Conservation (phyloP, 2,888 invertebrate genomes). For the Microctonus brassicae region DNA sequence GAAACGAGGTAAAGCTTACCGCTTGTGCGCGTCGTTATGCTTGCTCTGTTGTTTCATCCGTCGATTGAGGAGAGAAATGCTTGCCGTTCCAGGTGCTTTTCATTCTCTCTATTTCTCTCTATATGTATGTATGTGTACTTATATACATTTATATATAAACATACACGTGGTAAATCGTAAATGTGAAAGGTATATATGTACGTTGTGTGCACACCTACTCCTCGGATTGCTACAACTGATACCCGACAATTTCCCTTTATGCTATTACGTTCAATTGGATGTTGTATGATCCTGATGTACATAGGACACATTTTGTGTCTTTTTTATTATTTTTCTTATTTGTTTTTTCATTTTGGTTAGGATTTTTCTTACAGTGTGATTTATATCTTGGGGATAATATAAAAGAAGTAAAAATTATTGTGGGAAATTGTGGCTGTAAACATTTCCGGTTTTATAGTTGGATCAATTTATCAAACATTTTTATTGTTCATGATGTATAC, state of each 20-base stretch:
- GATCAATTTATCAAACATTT: not conserved
- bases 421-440: not conserved
- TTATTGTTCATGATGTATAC: not conserved
- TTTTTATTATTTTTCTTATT: not conserved
- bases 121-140: not conserved
- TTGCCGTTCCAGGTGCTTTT: slow-evolving; percentile 9
- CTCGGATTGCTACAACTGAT: slow-evolving; percentile 9
- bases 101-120: not conserved
- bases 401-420: not conserved
- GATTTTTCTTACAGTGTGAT: not conserved
- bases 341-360: not conserved
- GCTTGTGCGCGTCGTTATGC: slow-evolving; percentile 36
- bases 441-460: slow-evolving; percentile 8
- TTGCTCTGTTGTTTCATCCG: slow-evolving; percentile 37
- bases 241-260: slow-evolving; percentile 6
- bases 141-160: not conserved
- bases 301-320: not conserved
- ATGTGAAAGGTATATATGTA: too few relatives aligned
- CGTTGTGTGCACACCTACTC: not conserved
- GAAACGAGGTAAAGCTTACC: slow-evolving; percentile 66
- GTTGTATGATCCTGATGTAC: not conserved
- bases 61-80: slow-evolving; percentile 21
- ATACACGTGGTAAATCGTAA: not conserved
- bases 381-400: not conserved
- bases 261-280: slow-evolving; percentile 4